These are phyloP conservation scores for Ectobius pallidus DNA, from an alignment of 2,888 invertebrate species.

Conservation along the genomic window DNA sequence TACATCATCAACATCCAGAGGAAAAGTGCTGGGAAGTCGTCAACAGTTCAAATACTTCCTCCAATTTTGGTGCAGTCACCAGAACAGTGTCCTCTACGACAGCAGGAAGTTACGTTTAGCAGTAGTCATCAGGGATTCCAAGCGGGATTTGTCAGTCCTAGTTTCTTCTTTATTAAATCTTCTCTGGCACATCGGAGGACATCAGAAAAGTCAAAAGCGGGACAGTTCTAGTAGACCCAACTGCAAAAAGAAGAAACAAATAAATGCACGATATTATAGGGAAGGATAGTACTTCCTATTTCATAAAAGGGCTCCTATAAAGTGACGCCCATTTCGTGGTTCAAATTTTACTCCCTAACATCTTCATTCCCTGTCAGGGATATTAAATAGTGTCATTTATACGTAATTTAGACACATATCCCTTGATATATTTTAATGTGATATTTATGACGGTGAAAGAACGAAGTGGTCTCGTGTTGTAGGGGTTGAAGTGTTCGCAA, in stretches of 20 bases:
- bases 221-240: constrained; percentile 11
- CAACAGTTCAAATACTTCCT: constrained; percentile 21
- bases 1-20: constrained; percentile 28
- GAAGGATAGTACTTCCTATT: neutral
- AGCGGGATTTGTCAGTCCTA: neutral
- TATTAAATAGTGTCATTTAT: neutral
- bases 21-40: constrained; percentile 27
- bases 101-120: constrained; percentile 16
- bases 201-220: neutral
- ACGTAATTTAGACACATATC: neutral
- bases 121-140: neutral
- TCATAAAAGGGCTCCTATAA: neutral
- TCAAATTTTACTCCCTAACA: neutral
- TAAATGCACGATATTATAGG: neutral
- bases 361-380: neutral
- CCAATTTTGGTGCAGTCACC: constrained; percentile 3
- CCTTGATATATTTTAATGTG: neutral
- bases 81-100: neutral
- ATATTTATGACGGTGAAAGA: constrained; percentile 17
- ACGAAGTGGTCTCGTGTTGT: constrained; percentile 13
- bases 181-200: neutral
- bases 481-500: neutral
- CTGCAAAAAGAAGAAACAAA: constrained; percentile 7
- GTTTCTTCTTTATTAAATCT: neutral
- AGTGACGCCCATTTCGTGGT: neutral